phyloP scores from a whole-genome alignment of 1,140 invertebrate species.

The Oryctes rhinoceros region DNA sequence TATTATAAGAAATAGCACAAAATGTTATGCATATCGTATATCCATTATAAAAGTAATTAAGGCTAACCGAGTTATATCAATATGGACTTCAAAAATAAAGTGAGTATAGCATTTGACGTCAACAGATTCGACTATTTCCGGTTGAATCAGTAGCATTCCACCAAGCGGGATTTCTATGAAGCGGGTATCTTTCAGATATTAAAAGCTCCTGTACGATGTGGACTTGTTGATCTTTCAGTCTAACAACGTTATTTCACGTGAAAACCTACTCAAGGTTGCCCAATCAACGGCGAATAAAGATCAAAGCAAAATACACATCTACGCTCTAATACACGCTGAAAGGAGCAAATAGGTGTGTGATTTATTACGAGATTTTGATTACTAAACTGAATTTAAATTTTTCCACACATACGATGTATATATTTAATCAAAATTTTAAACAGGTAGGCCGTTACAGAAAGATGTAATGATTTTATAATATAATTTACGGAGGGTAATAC shows the following conservation, averaged over 20 bases:
- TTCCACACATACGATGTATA: background rate
- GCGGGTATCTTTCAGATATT: background rate
- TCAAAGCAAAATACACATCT: slow-evolving; percentile 15
- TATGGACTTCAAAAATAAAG: background rate
- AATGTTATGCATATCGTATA: background rate
- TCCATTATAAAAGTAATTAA: background rate
- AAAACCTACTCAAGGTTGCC: slow-evolving; percentile 9
- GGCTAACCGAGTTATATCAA: background rate
- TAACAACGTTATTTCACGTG: slow-evolving; percentile 17
- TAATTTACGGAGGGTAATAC: too few relatives aligned
- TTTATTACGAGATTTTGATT: background rate
- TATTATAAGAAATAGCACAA: background rate
- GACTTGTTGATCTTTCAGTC: background rate
- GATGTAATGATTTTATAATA: too few relatives aligned
- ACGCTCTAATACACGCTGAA: background rate
- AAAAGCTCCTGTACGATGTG: background rate
- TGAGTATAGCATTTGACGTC: background rate
- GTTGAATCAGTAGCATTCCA: slow-evolving; percentile 6
- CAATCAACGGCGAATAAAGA: slow-evolving; percentile 12
- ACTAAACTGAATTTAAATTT: background rate
- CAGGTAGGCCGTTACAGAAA: too few relatives aligned
- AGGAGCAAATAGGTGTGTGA: background rate
- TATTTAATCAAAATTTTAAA: too few relatives aligned
- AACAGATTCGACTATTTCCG: background rate
- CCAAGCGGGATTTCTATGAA: background rate